Conservation (phyloP, 2,888 invertebrate species). For the Melikaiella ostensackeni region DNA sequence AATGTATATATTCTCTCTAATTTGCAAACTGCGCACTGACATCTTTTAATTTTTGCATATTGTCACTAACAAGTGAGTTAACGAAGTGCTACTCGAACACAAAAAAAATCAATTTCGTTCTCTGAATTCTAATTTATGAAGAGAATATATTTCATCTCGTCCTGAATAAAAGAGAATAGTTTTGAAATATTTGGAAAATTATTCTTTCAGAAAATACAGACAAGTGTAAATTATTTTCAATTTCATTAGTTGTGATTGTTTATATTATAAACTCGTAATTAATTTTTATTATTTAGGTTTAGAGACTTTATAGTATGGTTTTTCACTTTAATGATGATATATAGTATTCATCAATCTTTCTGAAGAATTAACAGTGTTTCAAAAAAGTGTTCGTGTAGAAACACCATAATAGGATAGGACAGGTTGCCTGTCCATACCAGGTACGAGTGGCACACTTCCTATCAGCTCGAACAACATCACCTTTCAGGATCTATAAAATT, state of each 20-base stretch:
- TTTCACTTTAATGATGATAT: conserved; percentile 44
- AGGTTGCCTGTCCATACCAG: conserved; percentile 57
- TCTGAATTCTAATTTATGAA: neutral
- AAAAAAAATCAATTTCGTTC: neutral
- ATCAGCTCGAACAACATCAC: conserved; percentile 41
- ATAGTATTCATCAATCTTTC: neutral
- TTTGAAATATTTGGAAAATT: neutral
- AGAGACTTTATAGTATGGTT: conserved; percentile 29
- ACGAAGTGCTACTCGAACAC: neutral
- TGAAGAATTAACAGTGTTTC: neutral
- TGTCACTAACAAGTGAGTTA: neutral
- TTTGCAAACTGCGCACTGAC: neutral
- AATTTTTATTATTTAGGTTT: conserved; percentile 26
- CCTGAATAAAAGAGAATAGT: neutral
- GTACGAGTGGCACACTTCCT: conserved; percentile 46
- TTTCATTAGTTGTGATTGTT: neutral
- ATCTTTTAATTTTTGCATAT: neutral
- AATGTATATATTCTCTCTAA: neutral
- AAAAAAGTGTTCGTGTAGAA: conserved; percentile 7
- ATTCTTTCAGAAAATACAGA: neutral
- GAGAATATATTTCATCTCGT: neutral
- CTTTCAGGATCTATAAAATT: conserved; percentile 5
- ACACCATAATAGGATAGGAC: conserved; percentile 29
- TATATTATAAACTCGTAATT: neutral
- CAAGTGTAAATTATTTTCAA: neutral